Evolutionary conservation across 2,888 invertebrate species (phyloP).

Genomic region (Muschampia plurimacula): DNA sequence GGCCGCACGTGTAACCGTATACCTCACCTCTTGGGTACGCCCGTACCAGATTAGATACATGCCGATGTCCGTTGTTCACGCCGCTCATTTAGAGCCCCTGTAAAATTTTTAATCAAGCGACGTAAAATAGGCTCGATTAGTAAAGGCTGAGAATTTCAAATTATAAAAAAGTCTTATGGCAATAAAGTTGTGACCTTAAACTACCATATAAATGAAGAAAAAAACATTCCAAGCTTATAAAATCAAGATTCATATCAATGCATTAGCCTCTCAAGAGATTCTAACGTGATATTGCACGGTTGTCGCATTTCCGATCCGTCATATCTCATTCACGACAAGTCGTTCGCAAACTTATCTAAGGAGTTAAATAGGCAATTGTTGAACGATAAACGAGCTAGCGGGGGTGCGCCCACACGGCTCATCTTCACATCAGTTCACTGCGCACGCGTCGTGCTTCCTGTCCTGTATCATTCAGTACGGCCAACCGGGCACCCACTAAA

Average conservation of each 20-base stretch:
- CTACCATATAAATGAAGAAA: not conserved
- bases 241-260: conserved; percentile 12
- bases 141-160: not conserved
- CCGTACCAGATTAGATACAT: conserved; percentile 60
- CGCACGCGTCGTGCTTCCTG: conserved; percentile 79
- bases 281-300: conserved; percentile 21
- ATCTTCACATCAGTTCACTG: conserved; percentile 77
- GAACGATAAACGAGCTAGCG: conserved; percentile 64
- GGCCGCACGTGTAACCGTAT: conserved; percentile 69
- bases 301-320: conserved; percentile 31
- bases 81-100: conserved; percentile 7
- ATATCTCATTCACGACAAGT: conserved; percentile 44
- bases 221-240: not conserved
- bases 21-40: conserved; percentile 68
- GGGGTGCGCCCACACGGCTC: conserved; percentile 80
- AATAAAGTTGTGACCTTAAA: not conserved
- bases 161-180: not conserved
- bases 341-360: conserved; percentile 52
- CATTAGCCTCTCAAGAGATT: conserved; percentile 22
- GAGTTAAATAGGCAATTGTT: conserved; percentile 64
- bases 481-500: conserved; percentile 32
- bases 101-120: conserved; percentile 1
- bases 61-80: conserved; percentile 60
- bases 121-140: not conserved
- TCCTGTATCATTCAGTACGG: conserved; percentile 58